Evolutionary conservation across 2,888 invertebrate species (phyloP), one percentile per base, ranked within the genome.

Genomic region (Caradrina kadenii): DNA sequence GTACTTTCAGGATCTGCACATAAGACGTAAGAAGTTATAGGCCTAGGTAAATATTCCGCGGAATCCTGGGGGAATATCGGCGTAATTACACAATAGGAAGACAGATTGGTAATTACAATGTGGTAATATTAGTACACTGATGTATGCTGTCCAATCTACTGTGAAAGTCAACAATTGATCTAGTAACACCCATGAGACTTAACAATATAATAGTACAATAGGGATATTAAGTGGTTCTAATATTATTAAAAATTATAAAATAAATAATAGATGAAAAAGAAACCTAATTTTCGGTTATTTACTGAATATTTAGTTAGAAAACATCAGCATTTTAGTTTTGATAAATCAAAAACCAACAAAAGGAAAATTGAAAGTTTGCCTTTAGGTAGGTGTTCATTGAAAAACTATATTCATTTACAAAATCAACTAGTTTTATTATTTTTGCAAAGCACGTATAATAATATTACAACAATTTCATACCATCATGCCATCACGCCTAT

Each of bases 121-220:
- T 17, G 19, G 39, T 72, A 52, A 56, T 26, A 64, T 61, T 77
- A 61, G 66, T 45, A 48, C 52, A 45, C 15, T 53, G 63, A 39
- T 67, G 53, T 67, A 62, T 49, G 55, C 58, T 31, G 63, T 26
- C 42, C 60, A 53, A 2, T 55, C 45, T 53, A 13, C 60, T 50
- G 73, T 67, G 67, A 77, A 77, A 68, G 11, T 68, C 56, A 56
- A 60, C 56, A 76, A 73, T 76, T 76, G 78, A 54, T 54, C 39
- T 63, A 73, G 68, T 63, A 7, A 63, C 0, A 8, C 55, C 39
- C 61, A 6, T 45, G 61, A 52, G 75, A 69, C 17, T 2, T 45
- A 17, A 35, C 35, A 35, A 8, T 7, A 35, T 8, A 35, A 8
- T 7, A 8, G 1, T 35, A 8, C 8, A 8, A 35, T 35, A 35